Evolutionary conservation across 1,140 invertebrate species (phyloP), one percentile per base, ranked within the genome.

Genomic region (Cotesia vestalis): DNA sequence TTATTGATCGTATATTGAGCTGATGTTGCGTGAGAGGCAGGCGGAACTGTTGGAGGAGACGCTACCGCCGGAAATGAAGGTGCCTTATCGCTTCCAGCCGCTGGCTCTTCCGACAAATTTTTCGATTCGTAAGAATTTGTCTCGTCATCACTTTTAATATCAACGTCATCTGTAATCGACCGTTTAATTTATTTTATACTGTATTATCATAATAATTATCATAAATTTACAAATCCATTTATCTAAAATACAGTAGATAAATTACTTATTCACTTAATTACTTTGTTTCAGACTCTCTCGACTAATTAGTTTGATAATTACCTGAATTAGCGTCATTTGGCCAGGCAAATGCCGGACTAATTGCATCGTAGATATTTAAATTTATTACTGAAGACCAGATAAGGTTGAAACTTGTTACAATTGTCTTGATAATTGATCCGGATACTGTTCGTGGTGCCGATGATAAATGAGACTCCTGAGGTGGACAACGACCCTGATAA

Each of bases 401-500:
- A 11, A 78, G 73, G 38, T 82, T 80, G 14, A 84, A 78, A 0
- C 82, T 46, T n/a, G 78, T 75, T 0, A 74, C 75, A 9, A 82
- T 72, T 17, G 64, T 71, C 4, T 79, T 82, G 0, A 81, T 46
- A 27, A 87, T 75, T 12, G 84, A 84, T 9, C 78, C 82, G 11
- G 83, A 81, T n/a, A 89, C 66, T 64, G 83, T 87, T 78, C 76
- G 87, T 36, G 84, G 82, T 63, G 87, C 90, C 11, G 90, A 91
- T 60, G 91, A 94, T 75, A 91, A 91, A 5, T 91, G 90, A 76
- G 91, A 92, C 77, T 91, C 91, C 12, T 91, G 91, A 76, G 95
- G 94, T 0, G 92, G 91, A 79, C 95, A 96, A 5, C 93, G 89
- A 0, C 94, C 95, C 84, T 97, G 96, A 84, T 96, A 95, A 81